phyloP scores from a whole-genome alignment of 1,140 invertebrate genomes.

The Arion vulgaris region DNA sequence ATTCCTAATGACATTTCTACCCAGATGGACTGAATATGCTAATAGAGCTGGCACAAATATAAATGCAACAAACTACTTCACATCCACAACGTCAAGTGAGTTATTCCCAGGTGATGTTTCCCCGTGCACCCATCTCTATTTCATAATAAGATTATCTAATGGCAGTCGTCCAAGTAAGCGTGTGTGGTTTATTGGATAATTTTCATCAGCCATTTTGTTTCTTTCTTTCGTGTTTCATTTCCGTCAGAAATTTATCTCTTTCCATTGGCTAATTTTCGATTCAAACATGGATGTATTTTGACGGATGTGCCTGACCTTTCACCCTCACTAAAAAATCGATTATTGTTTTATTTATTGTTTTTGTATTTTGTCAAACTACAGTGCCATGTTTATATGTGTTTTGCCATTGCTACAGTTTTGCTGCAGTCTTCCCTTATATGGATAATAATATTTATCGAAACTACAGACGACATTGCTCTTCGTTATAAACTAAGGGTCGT shows the following conservation, averaged over 20 bases:
- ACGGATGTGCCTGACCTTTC: background rate
- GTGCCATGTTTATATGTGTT: too few species aligned
- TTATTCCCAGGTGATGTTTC: background rate
- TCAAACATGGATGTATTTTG: background rate
- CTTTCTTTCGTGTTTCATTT: background rate
- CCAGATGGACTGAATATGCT: background rate
- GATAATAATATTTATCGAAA: too few species aligned
- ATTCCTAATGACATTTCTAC: background rate
- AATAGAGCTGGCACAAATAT: background rate
- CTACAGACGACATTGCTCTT: too few species aligned
- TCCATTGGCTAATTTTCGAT: background rate
- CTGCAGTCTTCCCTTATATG: too few species aligned
- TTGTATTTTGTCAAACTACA: too few species aligned
- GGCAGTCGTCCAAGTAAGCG: background rate
- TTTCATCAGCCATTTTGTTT: background rate
- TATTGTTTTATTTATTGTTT: too few species aligned
- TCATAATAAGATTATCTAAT: conserved; percentile 2
- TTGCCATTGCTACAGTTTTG: too few species aligned
- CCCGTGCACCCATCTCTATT: background rate
- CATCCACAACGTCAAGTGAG: background rate
- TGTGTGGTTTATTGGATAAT: background rate
- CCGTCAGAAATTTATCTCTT: background rate
- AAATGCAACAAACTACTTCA: background rate
- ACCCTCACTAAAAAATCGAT: too few species aligned
- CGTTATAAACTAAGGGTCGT: too few species aligned